Evolutionary conservation across 2,113 vertebrate genomes (phyloP).

Genomic region (Puma concolor): DNA sequence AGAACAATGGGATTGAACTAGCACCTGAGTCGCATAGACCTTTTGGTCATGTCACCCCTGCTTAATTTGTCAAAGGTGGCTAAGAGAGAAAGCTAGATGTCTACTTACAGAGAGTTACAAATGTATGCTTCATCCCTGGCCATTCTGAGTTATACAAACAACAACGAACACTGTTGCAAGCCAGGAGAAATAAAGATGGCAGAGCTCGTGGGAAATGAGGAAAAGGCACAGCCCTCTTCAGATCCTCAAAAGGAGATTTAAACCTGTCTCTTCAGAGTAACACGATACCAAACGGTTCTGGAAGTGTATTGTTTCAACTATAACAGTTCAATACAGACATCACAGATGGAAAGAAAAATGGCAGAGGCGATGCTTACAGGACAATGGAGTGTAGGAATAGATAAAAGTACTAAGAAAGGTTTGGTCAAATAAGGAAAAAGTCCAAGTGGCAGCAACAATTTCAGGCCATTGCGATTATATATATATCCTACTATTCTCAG

Average conservation of each 20-base stretch:
- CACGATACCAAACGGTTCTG: background rate
- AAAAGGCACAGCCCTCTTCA: background rate
- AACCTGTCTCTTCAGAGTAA: background rate
- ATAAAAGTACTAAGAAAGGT: background rate
- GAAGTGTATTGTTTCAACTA: background rate
- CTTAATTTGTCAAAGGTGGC: background rate
- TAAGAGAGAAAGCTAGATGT: background rate
- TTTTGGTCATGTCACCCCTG: background rate
- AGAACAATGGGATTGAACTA: background rate
- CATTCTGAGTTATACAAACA: background rate
- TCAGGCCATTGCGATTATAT: background rate
- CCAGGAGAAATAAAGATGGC: background rate
- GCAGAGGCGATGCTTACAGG: background rate
- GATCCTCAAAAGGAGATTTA: background rate
- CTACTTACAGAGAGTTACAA: background rate
- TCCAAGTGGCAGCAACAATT: background rate
- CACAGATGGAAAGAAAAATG: background rate
- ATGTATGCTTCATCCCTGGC: background rate
- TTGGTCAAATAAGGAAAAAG: background rate
- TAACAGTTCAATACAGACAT: background rate
- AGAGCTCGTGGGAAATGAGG: background rate
- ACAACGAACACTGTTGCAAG: background rate
- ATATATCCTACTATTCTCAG: background rate
- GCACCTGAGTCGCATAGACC: background rate
- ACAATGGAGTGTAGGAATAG: accelerated